Evolutionary conservation across 2,888 invertebrate species (phyloP).

Genomic region (Chironomus riparius): DNA sequence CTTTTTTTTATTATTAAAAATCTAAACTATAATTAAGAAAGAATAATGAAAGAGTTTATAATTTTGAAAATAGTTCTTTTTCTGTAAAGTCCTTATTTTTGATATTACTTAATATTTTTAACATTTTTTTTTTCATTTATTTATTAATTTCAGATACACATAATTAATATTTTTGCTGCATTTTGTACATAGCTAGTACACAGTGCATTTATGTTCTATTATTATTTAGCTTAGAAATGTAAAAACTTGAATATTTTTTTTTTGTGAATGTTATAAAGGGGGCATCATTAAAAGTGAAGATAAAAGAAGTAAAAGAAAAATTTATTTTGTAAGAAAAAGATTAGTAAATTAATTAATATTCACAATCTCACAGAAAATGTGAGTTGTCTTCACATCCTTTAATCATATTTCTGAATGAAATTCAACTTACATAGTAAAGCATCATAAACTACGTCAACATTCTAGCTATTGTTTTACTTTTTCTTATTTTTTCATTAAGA

Average conservation of each 20-base stretch:
- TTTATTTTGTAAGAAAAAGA: neutral
- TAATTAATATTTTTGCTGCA: too few species aligned
- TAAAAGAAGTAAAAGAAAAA: neutral
- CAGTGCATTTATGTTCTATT: too few species aligned
- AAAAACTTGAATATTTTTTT: neutral
- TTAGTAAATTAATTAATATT: neutral
- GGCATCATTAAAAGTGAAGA: neutral
- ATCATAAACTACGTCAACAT: neutral
- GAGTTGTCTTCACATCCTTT: neutral
- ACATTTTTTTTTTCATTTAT: neutral
- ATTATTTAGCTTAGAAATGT: too few species aligned
- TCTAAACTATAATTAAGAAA: neutral
- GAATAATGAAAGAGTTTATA: neutral
- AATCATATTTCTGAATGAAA: neutral
- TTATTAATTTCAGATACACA: too few species aligned
- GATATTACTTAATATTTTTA: neutral
- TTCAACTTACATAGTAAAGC: neutral
- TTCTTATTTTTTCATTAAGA: neutral
- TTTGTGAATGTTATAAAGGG: neutral
- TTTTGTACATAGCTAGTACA: too few species aligned
- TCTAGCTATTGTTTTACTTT: neutral
- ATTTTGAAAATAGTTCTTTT: neutral
- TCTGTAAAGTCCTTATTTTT: neutral
- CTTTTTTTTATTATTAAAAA: too few species aligned
- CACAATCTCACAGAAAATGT: neutral